Evolutionary conservation across 2,797 vertebrate genomes (phyloP), one percentile per base, ranked within the genome.

Genomic region (Chanos chanos): DNA sequence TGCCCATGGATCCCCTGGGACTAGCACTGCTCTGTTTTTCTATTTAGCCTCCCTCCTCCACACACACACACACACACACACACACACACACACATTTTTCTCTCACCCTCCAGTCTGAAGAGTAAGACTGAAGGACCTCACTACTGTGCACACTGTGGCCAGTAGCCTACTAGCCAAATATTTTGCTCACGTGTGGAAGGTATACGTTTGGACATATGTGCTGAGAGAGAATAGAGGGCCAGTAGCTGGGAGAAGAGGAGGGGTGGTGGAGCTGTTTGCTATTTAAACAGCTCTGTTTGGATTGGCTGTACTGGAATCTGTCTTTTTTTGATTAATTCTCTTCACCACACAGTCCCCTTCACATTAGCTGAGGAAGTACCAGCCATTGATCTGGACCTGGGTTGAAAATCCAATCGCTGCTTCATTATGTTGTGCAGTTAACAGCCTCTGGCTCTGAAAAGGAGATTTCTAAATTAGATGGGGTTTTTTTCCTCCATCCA

Each of bases 171-270:
- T 61, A 19, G 47, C 9, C 19, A 59, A 68, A 72, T 70, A 74
- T 61, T 45, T 27, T 30, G 4, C 54, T 54, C 49, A 63, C 10
- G 18, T 45, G 30, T 31, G 43, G 25, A 57, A 59, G 47, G 49
- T 41, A 12, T 70, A 47, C 54, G 31, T 27, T 36, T 66, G 41
- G 25, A 64, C 48, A 77, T 60, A 64, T 30, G 41, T 60, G 41
- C 39, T 62, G 50, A 61, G 56, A 53, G 34, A 10, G 15, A 40
- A 51, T 47, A 25, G 7, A 8, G 45, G 15, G 24, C 3, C 36
- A 44, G 5, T 52, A 48, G 57, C 49, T 41, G 16, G 49, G 44
- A 66, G 43, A 48, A 47, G 12, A 57, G 21, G 63, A 22, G 45
- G 39, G 24, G 25, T 59, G 31, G 31, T 49, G 31, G 41, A 43